Evolutionary conservation across 2,113 vertebrate genomes (phyloP).

Genomic region (Todiramphus chloris): DNA sequence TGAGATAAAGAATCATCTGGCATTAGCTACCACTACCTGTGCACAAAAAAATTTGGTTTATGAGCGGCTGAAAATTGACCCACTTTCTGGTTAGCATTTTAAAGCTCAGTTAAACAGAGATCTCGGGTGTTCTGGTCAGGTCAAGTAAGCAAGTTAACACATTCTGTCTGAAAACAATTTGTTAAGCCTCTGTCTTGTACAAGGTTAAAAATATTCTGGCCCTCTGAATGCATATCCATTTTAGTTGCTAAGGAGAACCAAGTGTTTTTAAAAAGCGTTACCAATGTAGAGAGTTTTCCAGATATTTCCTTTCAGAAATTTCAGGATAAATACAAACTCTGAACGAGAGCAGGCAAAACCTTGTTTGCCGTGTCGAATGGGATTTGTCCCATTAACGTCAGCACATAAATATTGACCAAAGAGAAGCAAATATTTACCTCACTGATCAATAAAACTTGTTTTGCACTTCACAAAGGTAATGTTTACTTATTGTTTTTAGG

Average conservation of each 20-base stretch:
- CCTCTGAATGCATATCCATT: background rate
- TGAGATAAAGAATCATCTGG: background rate
- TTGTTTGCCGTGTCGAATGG: background rate
- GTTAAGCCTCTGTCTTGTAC: background rate
- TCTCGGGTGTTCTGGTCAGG: background rate
- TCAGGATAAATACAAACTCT: background rate
- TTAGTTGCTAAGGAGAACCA: background rate
- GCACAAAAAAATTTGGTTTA: background rate
- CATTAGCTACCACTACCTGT: background rate
- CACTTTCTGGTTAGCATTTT: background rate
- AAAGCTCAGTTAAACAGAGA: background rate
- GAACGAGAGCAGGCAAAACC: background rate
- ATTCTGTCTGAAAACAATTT: background rate
- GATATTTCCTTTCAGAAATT: background rate
- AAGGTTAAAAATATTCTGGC: background rate
- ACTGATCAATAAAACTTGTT: conserved; percentile 44
- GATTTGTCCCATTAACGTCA: conserved; percentile 5
- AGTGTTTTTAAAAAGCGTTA: background rate
- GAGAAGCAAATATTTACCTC: conserved; percentile 11
- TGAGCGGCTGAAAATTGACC: background rate
- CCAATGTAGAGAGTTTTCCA: background rate
- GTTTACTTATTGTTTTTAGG: conserved; percentile 32
- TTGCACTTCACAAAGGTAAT: conserved; percentile 40
- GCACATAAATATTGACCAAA: conserved; percentile 7
- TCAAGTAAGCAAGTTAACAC: background rate